A percentile compares a stretch with the other conserved stretches of the same genome.
Conservation (phyloP, 2,113 vertebrate species). For the Tauraco erythrolophus region DNA sequence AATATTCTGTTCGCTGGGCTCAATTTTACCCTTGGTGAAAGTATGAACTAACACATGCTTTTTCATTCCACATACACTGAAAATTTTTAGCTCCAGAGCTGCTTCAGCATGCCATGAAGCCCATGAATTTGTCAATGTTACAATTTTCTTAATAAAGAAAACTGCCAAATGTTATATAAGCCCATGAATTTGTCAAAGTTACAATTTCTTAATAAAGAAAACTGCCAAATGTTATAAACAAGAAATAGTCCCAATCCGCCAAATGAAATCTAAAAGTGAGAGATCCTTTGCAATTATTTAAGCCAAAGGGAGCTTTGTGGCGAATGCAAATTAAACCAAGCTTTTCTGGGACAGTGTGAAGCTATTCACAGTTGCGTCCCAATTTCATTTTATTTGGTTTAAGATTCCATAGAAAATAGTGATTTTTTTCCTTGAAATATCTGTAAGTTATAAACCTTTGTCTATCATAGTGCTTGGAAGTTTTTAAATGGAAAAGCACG, state of each 20-base stretch:
- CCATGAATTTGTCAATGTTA: not conserved
- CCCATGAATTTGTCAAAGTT: not conserved
- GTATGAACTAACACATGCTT: not conserved
- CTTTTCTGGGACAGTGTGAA: conserved; percentile 29
- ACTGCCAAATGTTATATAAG: conserved; percentile 19
- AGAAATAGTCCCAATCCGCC: conserved; percentile 6
- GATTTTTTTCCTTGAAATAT: not conserved
- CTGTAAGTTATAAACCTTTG: conserved; percentile 30
- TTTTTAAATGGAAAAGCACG: conserved; percentile 35
- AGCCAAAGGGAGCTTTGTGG: conserved; percentile 43
- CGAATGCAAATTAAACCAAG: conserved; percentile 56
- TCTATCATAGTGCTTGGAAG: not conserved
- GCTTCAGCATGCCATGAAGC: not conserved
- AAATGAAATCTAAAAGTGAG: conserved; percentile 45
- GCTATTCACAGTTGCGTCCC: conserved; percentile 17
- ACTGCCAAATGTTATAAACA: conserved; percentile 35
- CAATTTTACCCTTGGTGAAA: not conserved
- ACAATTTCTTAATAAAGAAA: conserved; percentile 34
- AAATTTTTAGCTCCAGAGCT: not conserved
- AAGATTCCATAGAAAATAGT: conserved; percentile 37
- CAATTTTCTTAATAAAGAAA: conserved; percentile 31
- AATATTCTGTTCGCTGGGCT: not conserved
- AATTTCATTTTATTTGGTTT: conserved; percentile 57
- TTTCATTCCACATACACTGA: not conserved
- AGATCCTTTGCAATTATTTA: conserved; percentile 26